phyloP scores from a whole-genome alignment of 30 jellyfish, hydroid and myxozoan genomes.

The Chrysaora quinquecirrha region DNA sequence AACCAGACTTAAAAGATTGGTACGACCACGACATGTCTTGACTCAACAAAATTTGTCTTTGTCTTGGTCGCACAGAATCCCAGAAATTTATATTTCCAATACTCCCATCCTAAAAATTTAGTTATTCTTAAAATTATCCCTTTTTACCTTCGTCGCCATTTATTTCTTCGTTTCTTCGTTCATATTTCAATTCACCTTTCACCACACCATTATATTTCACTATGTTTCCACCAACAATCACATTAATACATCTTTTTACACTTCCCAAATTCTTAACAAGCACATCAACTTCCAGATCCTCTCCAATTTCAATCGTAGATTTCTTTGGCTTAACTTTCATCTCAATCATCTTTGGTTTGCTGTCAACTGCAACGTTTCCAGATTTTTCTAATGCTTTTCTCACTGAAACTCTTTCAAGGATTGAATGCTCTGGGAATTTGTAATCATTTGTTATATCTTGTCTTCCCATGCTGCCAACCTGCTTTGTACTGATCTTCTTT shows the following conservation, averaged over 20 bases:
- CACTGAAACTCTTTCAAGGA: constrained; percentile 82
- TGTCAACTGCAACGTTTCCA: constrained; percentile 45
- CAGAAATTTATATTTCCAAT: too few species aligned
- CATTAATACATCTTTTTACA: constrained; percentile 32
- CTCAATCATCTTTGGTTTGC: constrained; percentile 63
- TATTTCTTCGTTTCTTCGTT: not conserved
- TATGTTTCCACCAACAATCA: constrained; percentile 63
- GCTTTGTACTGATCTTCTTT: constrained; percentile 83
- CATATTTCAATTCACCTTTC: constrained; percentile 48
- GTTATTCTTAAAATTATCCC: not conserved
- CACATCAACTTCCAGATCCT: constrained; percentile 60
- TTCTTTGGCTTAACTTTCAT: constrained; percentile 66
- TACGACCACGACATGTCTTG: too few species aligned
- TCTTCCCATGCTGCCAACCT: constrained; percentile 72
- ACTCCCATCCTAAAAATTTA: not conserved
- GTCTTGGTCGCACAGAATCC: too few species aligned
- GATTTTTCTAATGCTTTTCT: constrained; percentile 79
- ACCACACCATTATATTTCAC: constrained; percentile 86
- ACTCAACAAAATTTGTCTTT: too few species aligned
- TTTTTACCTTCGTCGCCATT: not conserved
- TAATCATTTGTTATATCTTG: constrained; percentile 82
- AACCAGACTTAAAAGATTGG: too few species aligned
- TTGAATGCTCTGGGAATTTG: constrained; percentile 84
- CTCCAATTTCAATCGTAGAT: constrained; percentile 63
- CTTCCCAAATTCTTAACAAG: constrained; percentile 64